Percentiles rank a stretch among this genome's conserved stretches.
Evolutionary conservation across 2,888 invertebrate species (phyloP).

Genomic region (Drosophila conformis): DNA sequence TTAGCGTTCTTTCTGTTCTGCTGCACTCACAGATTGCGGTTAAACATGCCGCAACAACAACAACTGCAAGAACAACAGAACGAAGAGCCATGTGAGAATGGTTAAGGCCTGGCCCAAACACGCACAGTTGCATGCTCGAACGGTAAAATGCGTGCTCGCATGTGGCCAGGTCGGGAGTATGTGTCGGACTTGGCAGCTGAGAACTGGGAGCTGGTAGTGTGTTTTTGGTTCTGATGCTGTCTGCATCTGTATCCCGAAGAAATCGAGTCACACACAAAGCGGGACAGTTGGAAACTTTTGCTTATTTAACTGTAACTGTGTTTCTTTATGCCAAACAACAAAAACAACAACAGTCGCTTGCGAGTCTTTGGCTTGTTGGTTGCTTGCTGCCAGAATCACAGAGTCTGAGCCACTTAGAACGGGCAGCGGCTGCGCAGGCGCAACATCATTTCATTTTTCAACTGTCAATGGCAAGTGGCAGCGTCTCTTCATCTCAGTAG

Average conservation of each 20-base stretch:
- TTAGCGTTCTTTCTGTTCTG: constrained; percentile 53
- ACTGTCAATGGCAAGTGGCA: constrained; percentile 51
- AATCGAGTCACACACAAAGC: constrained; percentile 54
- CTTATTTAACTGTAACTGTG: constrained; percentile 71
- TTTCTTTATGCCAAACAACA: constrained; percentile 45
- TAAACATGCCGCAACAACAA: constrained; percentile 54
- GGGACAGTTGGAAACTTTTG: constrained; percentile 65
- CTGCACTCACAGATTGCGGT: constrained; percentile 64
- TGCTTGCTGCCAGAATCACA: constrained; percentile 4
- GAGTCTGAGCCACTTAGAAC: constrained; percentile 49
- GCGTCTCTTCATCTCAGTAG: constrained; percentile 36
- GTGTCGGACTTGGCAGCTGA: background rate
- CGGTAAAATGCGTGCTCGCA: constrained; percentile 75
- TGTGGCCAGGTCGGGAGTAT: constrained; percentile 32
- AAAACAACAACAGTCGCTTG: constrained; percentile 10
- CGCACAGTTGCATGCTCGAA: constrained; percentile 62
- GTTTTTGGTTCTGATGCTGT: constrained; percentile 11
- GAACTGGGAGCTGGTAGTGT: constrained; percentile 9
- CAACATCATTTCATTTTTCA: constrained; percentile 50
- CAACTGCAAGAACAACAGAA: constrained; percentile 12
- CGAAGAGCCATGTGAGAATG: constrained; percentile 44
- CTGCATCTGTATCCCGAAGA: constrained; percentile 40
- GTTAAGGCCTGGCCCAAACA: constrained; percentile 57
- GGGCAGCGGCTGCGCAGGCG: constrained; percentile 44
- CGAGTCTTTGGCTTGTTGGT: background rate